These are phyloP conservation scores for Maccullochella peelii DNA, from an alignment of 2,113 vertebrate species.

Conservation along the genomic window DNA sequence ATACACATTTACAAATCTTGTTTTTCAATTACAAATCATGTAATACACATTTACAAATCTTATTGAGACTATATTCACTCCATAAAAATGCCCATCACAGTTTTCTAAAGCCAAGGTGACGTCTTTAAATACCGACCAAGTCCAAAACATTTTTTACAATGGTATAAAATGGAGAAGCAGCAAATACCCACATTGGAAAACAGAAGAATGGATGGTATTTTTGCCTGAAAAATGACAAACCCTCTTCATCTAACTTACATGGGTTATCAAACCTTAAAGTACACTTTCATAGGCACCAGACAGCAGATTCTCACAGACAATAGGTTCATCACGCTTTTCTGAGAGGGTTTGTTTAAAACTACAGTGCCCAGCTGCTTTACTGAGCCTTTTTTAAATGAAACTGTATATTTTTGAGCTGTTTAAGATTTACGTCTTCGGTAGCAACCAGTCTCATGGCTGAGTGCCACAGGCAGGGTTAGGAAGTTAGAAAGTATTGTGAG, in stretches of 20 bases:
- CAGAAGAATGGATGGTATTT: not conserved
- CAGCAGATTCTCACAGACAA: not conserved
- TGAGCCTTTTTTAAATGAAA: not conserved
- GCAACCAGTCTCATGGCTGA: too few species aligned
- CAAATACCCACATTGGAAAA: not conserved
- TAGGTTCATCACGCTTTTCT: not conserved
- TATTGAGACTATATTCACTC: too few species aligned
- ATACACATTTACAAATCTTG: too few species aligned
- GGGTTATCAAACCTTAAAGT: not conserved
- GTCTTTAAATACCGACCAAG: too few species aligned
- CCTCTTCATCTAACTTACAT: not conserved
- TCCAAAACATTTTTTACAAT: too few species aligned
- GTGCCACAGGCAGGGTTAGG: too few species aligned
- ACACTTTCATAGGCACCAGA: not conserved
- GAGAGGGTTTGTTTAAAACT: not conserved
- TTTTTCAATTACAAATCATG: too few species aligned
- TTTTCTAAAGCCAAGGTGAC: too few species aligned
- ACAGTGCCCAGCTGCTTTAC: not conserved
- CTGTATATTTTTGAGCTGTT: not conserved
- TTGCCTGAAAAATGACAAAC: too few species aligned
- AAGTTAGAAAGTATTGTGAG: not conserved
- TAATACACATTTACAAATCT: too few species aligned
- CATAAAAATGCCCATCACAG: too few species aligned
- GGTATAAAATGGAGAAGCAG: not conserved
- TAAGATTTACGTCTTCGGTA: too few species aligned